phyloP scores from a whole-genome alignment of 2,888 invertebrate genomes.

The Cylindroiulus punctatus region DNA sequence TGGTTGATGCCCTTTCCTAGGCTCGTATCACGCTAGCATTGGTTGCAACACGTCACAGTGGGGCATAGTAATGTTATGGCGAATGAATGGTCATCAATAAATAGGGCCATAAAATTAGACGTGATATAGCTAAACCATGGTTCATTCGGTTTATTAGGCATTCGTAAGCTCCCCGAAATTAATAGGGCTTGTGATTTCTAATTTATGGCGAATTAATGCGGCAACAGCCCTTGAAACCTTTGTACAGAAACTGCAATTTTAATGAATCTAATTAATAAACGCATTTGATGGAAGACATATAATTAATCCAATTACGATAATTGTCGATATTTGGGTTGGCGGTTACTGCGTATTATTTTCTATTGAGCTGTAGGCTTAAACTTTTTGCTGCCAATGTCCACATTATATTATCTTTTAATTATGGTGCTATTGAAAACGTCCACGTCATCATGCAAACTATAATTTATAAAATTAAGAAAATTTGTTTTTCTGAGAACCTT shows the following conservation, averaged over 20 bases:
- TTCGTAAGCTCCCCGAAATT: constrained; percentile 35
- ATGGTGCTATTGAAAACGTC: neutral
- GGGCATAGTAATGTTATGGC: constrained; percentile 6
- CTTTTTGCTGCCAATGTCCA: neutral
- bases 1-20: neutral
- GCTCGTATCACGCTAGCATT: neutral
- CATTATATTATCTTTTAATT: constrained; percentile 39
- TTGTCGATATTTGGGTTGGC: constrained; percentile 36
- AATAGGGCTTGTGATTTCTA: constrained; percentile 39
- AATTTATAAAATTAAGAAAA: constrained; percentile 35
- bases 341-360: neutral
- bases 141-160: constrained; percentile 43
- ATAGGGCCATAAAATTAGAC: constrained; percentile 11
- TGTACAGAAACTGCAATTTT: constrained; percentile 24
- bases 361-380: constrained; percentile 5
- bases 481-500: neutral
- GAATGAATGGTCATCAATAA: constrained; percentile 42
- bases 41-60: neutral
- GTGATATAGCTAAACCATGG: neutral
- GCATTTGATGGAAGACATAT: constrained; percentile 45
- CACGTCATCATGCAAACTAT: neutral
- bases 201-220: constrained; percentile 39
- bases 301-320: constrained; percentile 45
- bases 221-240: constrained; percentile 30
- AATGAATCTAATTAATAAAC: constrained; percentile 45